Evolutionary conservation across 37 sponge, comb jelly and placozoan species (phyloP), one percentile per base, ranked within the genome.

Genomic region (Tethya wilhelma): DNA sequence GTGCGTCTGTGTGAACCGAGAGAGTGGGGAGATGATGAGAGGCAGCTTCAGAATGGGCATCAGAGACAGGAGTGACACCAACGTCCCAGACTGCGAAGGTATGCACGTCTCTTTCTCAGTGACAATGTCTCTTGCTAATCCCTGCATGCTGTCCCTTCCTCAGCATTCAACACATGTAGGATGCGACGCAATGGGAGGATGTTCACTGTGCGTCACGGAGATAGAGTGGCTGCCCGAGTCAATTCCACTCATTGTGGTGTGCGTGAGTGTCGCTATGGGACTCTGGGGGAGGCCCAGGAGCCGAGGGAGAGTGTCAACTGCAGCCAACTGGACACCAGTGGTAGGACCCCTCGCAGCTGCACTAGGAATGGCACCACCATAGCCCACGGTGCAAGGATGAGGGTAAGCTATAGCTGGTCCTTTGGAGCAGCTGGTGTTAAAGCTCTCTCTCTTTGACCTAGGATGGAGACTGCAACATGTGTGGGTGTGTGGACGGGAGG

Each of bases 381-480:
- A 49, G 53, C 9, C 9, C 53, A 49, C 14, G 53, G 53, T 14
- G 14, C 14, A 14, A 49, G 53, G 14, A 49, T 49, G 53, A 49
- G 14, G 53, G 53, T 49, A 49, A 49, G 14, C 14, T 49, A 14
- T 19, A 19, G 14, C 9, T 14, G 14, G 14, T 49, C 9, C 53
- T 49, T 19, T 49, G 14, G 14, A 14, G 14, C n/a, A n/a, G n/a
- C n/a, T n/a, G n/a, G n/a, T n/a, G n/a, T n/a, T n/a, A n/a, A n/a
- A n/a, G n/a, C n/a, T n/a, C n/a, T n/a, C n/a, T n/a, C n/a, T n/a
- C n/a, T n/a, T n/a, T n/a, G n/a, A n/a, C n/a, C n/a, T n/a, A 49
- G 53, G 53, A 19, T 49, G 53, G 53, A 19, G 63, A 60, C 53
- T 72, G 34, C 60, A 67, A 79, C 69, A 67, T 26, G 34, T 80